phyloP scores from a whole-genome alignment of 2,797 vertebrate genomes.

The Myotis daubentonii region DNA sequence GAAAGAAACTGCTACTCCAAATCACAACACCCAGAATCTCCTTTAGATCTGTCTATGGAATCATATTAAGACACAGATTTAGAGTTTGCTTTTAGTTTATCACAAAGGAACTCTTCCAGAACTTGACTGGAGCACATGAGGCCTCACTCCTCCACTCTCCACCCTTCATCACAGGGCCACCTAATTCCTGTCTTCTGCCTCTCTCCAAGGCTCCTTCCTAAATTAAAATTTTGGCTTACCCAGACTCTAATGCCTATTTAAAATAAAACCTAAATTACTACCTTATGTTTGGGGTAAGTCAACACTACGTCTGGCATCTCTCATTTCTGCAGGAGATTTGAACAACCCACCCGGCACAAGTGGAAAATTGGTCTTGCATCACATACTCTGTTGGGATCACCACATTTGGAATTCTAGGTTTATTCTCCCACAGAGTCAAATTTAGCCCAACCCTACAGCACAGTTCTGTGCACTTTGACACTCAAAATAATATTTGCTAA shows the following conservation, averaged over 20 bases:
- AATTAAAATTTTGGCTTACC: slow-evolving; percentile 73
- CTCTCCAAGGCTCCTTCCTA: slow-evolving; percentile 59
- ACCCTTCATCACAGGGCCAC: not conserved
- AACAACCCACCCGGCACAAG: slow-evolving; percentile 31
- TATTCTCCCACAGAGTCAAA: slow-evolving; percentile 69
- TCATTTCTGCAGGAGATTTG: slow-evolving; percentile 74
- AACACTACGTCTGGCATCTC: slow-evolving; percentile 67
- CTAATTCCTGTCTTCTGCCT: slow-evolving; percentile 25
- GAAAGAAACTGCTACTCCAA: slow-evolving; percentile 34
- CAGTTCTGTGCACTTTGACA: slow-evolving; percentile 22
- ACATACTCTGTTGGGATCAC: slow-evolving; percentile 52
- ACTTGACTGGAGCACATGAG: not conserved
- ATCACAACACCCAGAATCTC: not conserved
- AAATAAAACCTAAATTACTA: slow-evolving; percentile 71
- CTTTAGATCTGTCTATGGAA: not conserved
- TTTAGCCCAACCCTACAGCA: not conserved
- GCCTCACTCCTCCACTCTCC: rapidly evolving
- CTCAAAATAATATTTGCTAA: slow-evolving; percentile 72
- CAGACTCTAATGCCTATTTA: slow-evolving; percentile 72
- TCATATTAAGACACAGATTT: not conserved
- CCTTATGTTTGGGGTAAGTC: slow-evolving; percentile 44
- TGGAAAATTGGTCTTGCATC: slow-evolving; percentile 42
- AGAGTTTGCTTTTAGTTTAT: not conserved
- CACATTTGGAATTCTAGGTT: slow-evolving; percentile 75
- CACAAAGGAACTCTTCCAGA: slow-evolving; percentile 32